phyloP scores from a whole-genome alignment of 2,888 invertebrate genomes.

The Eubasilissa splendida region DNA sequence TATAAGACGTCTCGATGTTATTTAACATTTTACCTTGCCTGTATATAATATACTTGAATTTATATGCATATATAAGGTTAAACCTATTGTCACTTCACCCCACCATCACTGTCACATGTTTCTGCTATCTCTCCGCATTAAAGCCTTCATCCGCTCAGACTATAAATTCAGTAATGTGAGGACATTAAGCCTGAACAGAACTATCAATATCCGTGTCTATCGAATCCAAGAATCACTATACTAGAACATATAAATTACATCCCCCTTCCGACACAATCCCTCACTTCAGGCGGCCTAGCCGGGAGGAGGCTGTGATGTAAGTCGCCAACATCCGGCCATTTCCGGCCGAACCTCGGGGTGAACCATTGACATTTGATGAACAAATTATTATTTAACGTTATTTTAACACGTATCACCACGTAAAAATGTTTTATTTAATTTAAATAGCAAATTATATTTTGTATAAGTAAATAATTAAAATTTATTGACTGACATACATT shows the following conservation, averaged over 20 bases:
- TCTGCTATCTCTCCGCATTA: constrained; percentile 21
- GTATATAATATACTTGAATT: neutral
- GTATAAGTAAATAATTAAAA: no score
- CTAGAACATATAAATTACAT: constrained; percentile 45
- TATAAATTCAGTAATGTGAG: constrained; percentile 42
- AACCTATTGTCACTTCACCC: neutral
- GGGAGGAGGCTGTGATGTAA: no score
- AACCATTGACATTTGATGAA: no score
- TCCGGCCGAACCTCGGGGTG: no score
- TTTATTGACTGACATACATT: no score
- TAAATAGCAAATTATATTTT: no score
- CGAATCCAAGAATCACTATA: constrained; percentile 45
- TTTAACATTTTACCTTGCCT: no score
- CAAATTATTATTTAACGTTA: no score
- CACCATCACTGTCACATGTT: constrained; percentile 13
- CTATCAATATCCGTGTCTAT: constrained; percentile 48
- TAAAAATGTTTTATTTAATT: no score
- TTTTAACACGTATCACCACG: no score
- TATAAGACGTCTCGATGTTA: no score
- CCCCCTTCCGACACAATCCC: neutral
- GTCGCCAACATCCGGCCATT: no score
- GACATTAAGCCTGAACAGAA: constrained; percentile 40
- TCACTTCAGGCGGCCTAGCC: neutral
- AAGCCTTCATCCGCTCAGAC: constrained; percentile 30
- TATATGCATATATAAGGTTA: neutral